Base-by-base conservation (phyloP, 2,113 vertebrate species). In the Camelus dromedarius region DNA sequence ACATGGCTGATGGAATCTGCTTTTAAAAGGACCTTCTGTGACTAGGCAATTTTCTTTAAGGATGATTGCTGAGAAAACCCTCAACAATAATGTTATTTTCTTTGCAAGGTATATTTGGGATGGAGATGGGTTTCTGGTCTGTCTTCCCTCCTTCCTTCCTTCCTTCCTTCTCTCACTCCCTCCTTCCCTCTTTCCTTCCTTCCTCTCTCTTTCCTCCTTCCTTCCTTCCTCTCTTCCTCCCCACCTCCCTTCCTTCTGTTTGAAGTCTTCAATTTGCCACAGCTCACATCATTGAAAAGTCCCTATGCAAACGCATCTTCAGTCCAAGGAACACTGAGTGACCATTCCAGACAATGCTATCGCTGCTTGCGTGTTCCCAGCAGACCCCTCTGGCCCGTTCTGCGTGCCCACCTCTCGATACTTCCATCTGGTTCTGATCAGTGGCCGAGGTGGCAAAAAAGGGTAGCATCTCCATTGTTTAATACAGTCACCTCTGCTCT, bases 341-440 rank as follows among this genome's bases (percentile, higher is more conserved):
- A 28, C 15, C 32, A 2, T 1, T 10, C 5, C 1, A 5, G 8
- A 0, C 18, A 22, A 1, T 0, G 9, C 1, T 22, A 15, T 0
- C 12, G 6, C 4, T 2, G 4, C 15, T 30, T 26, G 14, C 20
- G 8, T 1, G 14, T 54, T 28, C 14, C 48, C 38, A 2, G 75
- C 1, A 6, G 18, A 32, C 7, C 2, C 38, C 6, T 62, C 11
- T 6, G 4, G 22, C 22, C 60, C 26, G 32, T 60, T 42, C 80
- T 12, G 8, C 0, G n/a, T 10, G 35, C 18, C 69, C 46, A 19
- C 1, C 7, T 6, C 11, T 16, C 30, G 48, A 3, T 16, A 7
- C 32, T 28, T 24, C 26, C 16, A 28, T 75, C 30, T 13, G 26
- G 6, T 42, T 46, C 42, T 7, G 20, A 1, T 8, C 3, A 18